Base-by-base conservation (phyloP, 1,140 invertebrate species). In the Gyrodactylus bullatarudis region DNA sequence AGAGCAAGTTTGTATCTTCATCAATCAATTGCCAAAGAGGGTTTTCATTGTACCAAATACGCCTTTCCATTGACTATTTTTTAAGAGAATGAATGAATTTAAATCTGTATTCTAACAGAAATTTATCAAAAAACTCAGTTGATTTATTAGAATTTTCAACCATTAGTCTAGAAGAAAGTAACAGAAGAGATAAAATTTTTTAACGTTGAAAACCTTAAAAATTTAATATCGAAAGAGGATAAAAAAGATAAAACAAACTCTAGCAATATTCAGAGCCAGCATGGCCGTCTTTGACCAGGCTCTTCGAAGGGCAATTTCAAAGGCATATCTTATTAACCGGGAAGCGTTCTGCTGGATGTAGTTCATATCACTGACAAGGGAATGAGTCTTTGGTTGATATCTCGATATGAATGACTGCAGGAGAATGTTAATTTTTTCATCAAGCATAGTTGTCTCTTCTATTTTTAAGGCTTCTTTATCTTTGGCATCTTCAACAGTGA, bases 371-470 rank as follows among this genome's bases (percentile, higher is more conserved):
- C 91, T 94, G 74, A 89, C 84, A 1, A 98, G 81, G 0, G 92
- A 96, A 77, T 93, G 91, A 0, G 86, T 85, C 76, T 88, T 86
- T 0, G 94, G 85, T 68, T 83, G 81, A 25, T 86, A 86, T 75
- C 87, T 82, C 0, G 88, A 91, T 20, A 97, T 83, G 79, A 87
- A 91, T 0, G 89, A 87, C 81, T 98, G 94, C 75, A 99, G 84
- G 1, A 99, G 82, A 77, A 95, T 92, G 80, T 96, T 96, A 23
- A 97, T 91, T 86, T 99, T 99, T 74, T 91, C 92, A 20, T 20
- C 68, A 8, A 69, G 20, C 20, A 21, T 23, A 68, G 80, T 76
- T 0, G 78, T 76, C 20, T 23, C 68, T 19, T 27, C 71, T n/a
- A n/a, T 8, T 1, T n/a, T 72, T 70, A n/a, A n/a, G 2, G 23